Evolutionary conservation across 2,113 vertebrate genomes (phyloP).

Genomic region (Campylorhamphus procurvoides): DNA sequence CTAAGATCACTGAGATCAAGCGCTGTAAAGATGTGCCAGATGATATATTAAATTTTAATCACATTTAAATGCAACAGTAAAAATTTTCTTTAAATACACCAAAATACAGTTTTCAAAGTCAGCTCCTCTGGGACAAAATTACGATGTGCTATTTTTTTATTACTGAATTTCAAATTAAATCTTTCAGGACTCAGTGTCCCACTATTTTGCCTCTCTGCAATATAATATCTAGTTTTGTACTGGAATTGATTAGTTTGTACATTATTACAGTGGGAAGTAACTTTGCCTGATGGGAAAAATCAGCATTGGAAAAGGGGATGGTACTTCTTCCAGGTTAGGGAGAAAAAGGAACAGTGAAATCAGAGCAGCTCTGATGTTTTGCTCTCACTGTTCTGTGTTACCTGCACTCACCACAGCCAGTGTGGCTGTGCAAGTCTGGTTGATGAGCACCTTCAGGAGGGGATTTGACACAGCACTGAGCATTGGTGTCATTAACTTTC

Average conservation of each 20-base stretch:
- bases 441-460: neutral
- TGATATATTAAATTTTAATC: conserved; percentile 44
- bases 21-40: conserved; percentile 18
- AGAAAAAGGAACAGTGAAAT: neutral
- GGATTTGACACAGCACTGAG: neutral
- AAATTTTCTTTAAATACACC: neutral
- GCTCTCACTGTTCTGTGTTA: fast-evolving
- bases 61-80: neutral
- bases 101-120: neutral
- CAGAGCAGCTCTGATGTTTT: neutral
- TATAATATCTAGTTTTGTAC: neutral
- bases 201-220: neutral
- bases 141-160: neutral
- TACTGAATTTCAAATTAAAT: neutral
- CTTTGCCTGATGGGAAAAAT: neutral
- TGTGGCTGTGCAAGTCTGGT: neutral
- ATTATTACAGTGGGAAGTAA: neutral
- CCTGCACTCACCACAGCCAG: neutral
- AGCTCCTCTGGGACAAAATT: neutral
- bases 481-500: neutral
- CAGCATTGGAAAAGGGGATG: neutral
- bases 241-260: neutral
- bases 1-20: neutral
- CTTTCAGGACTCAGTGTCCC: neutral
- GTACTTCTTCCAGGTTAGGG: neutral